These are phyloP conservation scores for Aphrocallistes beatrix DNA, from an alignment of 37 sponge, comb jelly and placozoan genomes.

Conservation along the genomic window DNA sequence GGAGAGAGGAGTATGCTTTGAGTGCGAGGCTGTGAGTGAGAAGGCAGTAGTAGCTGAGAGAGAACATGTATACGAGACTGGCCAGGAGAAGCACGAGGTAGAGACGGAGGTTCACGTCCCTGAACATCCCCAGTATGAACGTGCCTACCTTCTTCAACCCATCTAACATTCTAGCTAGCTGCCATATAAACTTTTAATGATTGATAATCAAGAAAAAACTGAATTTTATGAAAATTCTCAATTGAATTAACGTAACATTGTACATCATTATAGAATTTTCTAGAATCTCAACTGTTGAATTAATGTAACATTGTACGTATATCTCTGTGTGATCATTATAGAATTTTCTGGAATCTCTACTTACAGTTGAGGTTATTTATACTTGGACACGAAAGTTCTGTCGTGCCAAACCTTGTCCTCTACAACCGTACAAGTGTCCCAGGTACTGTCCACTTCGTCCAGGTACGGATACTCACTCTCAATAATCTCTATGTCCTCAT, in stretches of 20 bases:
- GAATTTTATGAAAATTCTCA: too few species aligned
- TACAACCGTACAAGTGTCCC: background rate
- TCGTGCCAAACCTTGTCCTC: constrained; percentile 16
- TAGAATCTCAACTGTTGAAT: too few species aligned
- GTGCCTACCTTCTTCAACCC: background rate
- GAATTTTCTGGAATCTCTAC: too few species aligned
- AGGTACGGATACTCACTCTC: background rate
- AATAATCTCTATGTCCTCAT: background rate
- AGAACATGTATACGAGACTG: background rate
- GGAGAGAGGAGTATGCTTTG: background rate
- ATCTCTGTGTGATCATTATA: too few species aligned
- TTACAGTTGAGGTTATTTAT: too few species aligned
- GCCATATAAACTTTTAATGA: too few species aligned
- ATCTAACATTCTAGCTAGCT: too few species aligned
- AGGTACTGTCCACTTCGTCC: background rate
- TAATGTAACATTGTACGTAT: too few species aligned
- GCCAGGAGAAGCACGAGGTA: background rate
- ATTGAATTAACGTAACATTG: too few species aligned
- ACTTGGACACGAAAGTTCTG: background rate
- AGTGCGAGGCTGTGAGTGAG: background rate
- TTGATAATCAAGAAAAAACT: too few species aligned
- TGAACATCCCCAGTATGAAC: background rate
- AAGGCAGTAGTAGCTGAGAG: background rate
- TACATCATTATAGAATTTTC: too few species aligned
- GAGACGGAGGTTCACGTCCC: background rate